These are phyloP conservation scores for Chouioia cunea DNA, from an alignment of 2,888 invertebrate genomes.

Conservation along the genomic window DNA sequence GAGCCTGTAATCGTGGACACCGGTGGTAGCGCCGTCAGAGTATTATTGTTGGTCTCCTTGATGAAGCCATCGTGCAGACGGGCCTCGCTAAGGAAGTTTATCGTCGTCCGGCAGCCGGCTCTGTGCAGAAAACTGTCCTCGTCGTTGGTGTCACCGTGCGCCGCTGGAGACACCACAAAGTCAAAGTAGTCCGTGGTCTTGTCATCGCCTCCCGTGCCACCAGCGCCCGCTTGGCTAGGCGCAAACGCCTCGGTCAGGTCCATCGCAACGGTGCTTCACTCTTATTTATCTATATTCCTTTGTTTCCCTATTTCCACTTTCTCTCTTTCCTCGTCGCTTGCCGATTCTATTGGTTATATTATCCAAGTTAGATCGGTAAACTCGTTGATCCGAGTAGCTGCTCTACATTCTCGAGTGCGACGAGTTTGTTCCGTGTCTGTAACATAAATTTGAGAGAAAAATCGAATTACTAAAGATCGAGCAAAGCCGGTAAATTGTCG, in stretches of 20 bases:
- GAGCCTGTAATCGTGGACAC: constrained; percentile 66
- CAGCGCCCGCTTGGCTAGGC: constrained; percentile 64
- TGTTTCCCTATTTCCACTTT: neutral
- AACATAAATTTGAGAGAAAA: no score
- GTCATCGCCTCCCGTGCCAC: constrained; percentile 74
- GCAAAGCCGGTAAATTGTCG: no score
- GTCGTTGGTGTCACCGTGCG: constrained; percentile 75
- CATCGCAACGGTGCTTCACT: constrained; percentile 70
- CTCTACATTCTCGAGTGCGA: no score
- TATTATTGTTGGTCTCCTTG: constrained; percentile 75
- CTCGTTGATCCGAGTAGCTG: no score
- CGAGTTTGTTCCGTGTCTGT: no score
- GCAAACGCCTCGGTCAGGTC: constrained; percentile 86
- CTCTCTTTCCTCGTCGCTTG: neutral
- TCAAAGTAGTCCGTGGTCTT: constrained; percentile 91
- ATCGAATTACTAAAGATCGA: no score
- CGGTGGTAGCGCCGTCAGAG: constrained; percentile 67
- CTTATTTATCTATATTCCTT: no score
- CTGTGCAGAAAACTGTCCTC: constrained; percentile 72
- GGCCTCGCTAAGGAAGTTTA: constrained; percentile 30
- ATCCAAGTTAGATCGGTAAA: no score
- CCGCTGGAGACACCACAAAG: constrained; percentile 82
- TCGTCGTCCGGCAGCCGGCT: constrained; percentile 53
- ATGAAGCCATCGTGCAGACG: constrained; percentile 56
- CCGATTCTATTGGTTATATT: no score